Conservation (phyloP, 2,888 invertebrate genomes). For the Noctua pronuba region DNA sequence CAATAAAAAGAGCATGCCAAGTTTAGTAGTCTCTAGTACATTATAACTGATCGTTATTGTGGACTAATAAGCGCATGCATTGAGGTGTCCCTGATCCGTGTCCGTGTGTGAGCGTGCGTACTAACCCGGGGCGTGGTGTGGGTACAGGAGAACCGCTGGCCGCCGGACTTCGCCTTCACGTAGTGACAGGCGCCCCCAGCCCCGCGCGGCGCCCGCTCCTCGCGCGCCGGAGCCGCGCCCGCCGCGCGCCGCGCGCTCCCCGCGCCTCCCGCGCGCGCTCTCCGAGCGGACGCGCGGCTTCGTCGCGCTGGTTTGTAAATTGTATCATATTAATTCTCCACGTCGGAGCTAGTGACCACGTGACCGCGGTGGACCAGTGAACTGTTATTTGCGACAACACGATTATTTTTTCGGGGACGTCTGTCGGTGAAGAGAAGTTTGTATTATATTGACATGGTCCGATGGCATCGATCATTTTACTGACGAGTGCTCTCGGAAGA, state of each 20-base stretch:
- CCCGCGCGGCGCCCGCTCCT: slow-evolving; percentile 37
- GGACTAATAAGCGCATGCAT: slow-evolving; percentile 22
- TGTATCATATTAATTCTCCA: slow-evolving; percentile 75
- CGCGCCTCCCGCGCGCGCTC: slow-evolving; percentile 38
- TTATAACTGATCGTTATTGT: background rate
- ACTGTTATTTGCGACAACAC: slow-evolving; percentile 76
- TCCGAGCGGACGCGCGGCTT: slow-evolving; percentile 28
- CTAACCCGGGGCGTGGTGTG: slow-evolving; percentile 77
- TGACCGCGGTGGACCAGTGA: slow-evolving; percentile 51
- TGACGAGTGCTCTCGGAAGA: background rate
- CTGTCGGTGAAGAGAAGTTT: slow-evolving; percentile 12
- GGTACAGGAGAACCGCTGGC: slow-evolving; percentile 87
- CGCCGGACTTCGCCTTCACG: slow-evolving; percentile 88
- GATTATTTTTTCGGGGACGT: slow-evolving; percentile 11
- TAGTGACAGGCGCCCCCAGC: slow-evolving; percentile 73
- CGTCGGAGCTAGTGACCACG: slow-evolving; percentile 47
- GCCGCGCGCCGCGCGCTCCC: slow-evolving; percentile 34
- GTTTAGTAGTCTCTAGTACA: slow-evolving; percentile 7
- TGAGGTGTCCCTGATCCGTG: slow-evolving; percentile 2
- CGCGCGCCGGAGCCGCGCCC: slow-evolving; percentile 26
- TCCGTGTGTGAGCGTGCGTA: slow-evolving; percentile 64
- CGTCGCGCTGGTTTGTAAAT: slow-evolving; percentile 69
- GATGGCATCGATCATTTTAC: background rate
- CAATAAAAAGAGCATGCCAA: slow-evolving; percentile 35
- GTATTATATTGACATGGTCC: slow-evolving; percentile 30